A percentile compares a stretch with the other conserved stretches of the same genome.
Conservation (phyloP, 2,888 invertebrate genomes). For the Cecidostiba fungosa region DNA sequence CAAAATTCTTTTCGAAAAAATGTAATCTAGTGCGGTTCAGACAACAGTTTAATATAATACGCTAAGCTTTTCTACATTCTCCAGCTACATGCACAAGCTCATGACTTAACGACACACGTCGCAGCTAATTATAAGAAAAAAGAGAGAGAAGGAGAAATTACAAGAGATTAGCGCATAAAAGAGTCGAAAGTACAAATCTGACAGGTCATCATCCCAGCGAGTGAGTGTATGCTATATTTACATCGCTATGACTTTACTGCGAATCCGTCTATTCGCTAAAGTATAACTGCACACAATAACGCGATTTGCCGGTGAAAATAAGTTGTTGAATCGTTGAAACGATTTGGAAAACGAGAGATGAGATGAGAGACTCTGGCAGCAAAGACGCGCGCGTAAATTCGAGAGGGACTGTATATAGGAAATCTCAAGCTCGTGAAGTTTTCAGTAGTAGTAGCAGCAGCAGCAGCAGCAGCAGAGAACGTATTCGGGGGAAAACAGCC, state of each 20-base stretch:
- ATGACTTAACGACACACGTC: neutral
- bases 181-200: neutral
- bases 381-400: conserved; percentile 46
- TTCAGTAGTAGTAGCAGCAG: neutral
- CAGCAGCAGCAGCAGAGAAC: conserved; percentile 51
- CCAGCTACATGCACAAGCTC: neutral
- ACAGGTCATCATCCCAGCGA: neutral
- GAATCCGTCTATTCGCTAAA: conserved; percentile 12
- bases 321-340: conserved; percentile 10
- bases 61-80: too few relatives aligned
- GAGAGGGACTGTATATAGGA: conserved; percentile 49
- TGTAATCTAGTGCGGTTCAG: too few relatives aligned
- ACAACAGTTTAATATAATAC: too few relatives aligned
- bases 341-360: conserved; percentile 33
- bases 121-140: neutral
- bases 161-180: neutral
- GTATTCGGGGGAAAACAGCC: conserved; percentile 67
- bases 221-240: neutral
- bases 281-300: neutral
- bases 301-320: neutral
- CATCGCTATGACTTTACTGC: neutral
- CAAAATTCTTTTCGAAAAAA: too few relatives aligned
- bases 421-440: conserved; percentile 39
- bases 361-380: conserved; percentile 60
- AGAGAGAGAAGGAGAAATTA: neutral